Evolutionary conservation across 2,797 vertebrate genomes (phyloP).

Genomic region (Atherinosoma microstoma): DNA sequence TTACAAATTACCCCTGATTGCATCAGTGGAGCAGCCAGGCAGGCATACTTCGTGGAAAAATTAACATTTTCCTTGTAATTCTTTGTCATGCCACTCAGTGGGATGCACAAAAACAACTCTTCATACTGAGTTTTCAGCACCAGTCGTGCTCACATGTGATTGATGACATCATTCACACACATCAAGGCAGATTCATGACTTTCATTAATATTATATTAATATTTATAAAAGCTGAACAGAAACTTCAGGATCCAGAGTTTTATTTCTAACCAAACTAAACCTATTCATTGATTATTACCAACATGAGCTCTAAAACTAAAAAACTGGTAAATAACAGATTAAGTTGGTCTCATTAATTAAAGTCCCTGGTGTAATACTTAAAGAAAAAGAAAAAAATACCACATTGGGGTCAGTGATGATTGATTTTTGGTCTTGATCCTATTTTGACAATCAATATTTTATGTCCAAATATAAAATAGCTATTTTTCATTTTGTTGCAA

Average conservation of each 20-base stretch:
- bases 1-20: not conserved
- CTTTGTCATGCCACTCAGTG: not conserved
- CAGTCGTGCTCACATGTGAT: not conserved
- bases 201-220: not conserved
- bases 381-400: not conserved
- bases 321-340: not conserved
- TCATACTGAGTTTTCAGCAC: not conserved
- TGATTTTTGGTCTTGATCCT: not conserved
- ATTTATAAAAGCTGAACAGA: not conserved
- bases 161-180: not conserved
- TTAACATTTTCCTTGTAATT: not conserved
- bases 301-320: not conserved
- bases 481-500: not conserved
- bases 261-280: not conserved
- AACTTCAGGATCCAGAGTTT: not conserved
- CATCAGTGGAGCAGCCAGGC: not conserved
- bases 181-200: not conserved
- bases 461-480: not conserved
- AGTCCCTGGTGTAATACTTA: not conserved
- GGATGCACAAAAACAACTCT: not conserved
- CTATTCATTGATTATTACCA: not conserved
- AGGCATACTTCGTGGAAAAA: not conserved
- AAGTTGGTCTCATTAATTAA: not conserved
- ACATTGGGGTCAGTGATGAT: not conserved
- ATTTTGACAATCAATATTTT: not conserved